phyloP scores from a whole-genome alignment of 2,113 vertebrate species.

The Cyanistes caeruleus region DNA sequence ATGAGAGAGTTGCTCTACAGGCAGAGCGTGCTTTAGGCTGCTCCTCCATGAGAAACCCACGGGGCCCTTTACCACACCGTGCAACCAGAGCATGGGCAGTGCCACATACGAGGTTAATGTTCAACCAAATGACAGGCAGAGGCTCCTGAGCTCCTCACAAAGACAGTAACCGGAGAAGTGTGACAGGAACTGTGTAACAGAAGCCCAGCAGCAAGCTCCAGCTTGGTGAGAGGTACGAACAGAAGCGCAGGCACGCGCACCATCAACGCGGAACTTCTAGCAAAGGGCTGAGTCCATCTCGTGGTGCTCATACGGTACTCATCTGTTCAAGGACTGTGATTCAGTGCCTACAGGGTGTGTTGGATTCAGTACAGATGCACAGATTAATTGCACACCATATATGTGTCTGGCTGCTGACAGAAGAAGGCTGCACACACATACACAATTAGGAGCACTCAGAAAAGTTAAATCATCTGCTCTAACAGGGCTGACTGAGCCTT shows the following conservation, averaged over 20 bases:
- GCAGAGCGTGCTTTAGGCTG: neutral
- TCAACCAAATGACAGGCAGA: neutral
- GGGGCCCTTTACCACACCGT: neutral
- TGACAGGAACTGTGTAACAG: neutral
- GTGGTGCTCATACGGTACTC: neutral
- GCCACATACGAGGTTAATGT: fast-evolving
- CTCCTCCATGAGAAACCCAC: neutral
- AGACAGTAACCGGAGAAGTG: fast-evolving
- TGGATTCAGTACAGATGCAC: neutral
- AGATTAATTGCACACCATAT: neutral
- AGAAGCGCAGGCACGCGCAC: fast-evolving
- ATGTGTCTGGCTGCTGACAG: neutral
- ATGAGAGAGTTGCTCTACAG: neutral
- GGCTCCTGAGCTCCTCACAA: neutral
- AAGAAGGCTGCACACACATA: neutral
- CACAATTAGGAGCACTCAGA: neutral
- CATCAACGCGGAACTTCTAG: fast-evolving
- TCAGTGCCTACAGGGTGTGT: neutral
- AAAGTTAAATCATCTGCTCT: neutral
- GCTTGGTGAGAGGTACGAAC: neutral
- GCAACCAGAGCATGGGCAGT: neutral
- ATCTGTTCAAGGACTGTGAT: neutral
- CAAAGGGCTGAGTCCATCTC: neutral
- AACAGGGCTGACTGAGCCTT: neutral
- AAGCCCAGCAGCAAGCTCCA: neutral